These are phyloP conservation scores for Tauraco hartlaubi DNA, from an alignment of 2,797 vertebrate genomes.

Conservation along the genomic window DNA sequence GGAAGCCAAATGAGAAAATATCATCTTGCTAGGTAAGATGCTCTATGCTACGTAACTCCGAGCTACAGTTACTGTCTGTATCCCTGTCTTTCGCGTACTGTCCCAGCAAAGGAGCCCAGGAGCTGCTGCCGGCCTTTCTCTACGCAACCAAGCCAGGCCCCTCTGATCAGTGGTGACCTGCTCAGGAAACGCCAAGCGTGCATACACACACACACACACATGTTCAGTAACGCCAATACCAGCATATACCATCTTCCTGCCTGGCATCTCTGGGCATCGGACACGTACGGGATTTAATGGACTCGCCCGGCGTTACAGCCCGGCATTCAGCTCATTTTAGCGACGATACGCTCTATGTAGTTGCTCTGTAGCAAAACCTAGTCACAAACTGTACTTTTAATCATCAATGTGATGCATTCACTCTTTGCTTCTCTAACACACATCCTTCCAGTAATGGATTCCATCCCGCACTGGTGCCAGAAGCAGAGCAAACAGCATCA, in stretches of 20 bases:
- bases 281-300: neutral
- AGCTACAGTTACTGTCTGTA: neutral
- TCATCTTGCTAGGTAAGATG: too few species aligned
- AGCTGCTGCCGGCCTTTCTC: neutral
- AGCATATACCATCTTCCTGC: neutral
- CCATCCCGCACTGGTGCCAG: conserved; percentile 37
- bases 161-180: neutral
- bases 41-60: fast-evolving
- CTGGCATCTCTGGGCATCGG: neutral
- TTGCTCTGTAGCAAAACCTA: neutral
- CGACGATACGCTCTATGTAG: neutral
- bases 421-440: neutral
- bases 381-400: conserved; percentile 42
- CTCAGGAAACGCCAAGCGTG: neutral
- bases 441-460: conserved; percentile 43
- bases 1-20: neutral
- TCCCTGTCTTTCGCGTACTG: neutral
- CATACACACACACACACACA: neutral
- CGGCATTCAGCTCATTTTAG: neutral
- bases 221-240: neutral
- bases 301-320: neutral
- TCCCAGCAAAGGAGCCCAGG: neutral
- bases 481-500: conserved; percentile 59
- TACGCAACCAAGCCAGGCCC: neutral
- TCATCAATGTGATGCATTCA: conserved; percentile 68